Evolutionary conservation across 1,140 invertebrate genomes (phyloP).

Genomic region (Drosophila equinoxialis): DNA sequence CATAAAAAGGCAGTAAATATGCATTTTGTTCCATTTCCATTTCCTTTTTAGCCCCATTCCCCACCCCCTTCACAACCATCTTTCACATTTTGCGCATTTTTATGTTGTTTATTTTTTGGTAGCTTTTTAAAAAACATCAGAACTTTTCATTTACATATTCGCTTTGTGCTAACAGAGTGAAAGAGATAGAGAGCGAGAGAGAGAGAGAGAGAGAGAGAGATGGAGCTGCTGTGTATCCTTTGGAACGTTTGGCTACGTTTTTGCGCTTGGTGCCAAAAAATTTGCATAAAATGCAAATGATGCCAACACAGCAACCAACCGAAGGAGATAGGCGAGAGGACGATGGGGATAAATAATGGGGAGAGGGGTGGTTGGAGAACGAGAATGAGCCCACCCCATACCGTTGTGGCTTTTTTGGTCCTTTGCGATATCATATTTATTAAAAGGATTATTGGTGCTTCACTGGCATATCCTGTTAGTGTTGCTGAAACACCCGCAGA

Average conservation of each 20-base stretch:
- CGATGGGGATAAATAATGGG: not conserved
- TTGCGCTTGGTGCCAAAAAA: conserved; percentile 67
- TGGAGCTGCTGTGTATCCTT: conserved; percentile 66
- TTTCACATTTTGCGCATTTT: conserved; percentile 65
- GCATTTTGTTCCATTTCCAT: conserved; percentile 71
- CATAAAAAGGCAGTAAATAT: conserved; percentile 67
- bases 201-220: conserved; percentile 13
- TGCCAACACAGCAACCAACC: conserved; percentile 50
- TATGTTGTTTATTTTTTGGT: conserved; percentile 78
- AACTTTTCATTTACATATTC: conserved; percentile 79
- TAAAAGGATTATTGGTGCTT: conserved; percentile 83
- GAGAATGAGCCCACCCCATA: conserved; percentile 49
- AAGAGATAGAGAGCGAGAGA: conserved; percentile 23
- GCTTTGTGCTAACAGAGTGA: conserved; percentile 60
- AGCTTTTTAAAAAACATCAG: conserved; percentile 79
- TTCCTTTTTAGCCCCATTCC: conserved; percentile 35
- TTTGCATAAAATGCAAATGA: conserved; percentile 83
- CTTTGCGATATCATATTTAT: conserved; percentile 83
- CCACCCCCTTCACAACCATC: not conserved
- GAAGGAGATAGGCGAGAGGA: not conserved
- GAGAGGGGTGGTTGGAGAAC: conserved; percentile 3
- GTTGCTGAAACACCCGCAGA: conserved; percentile 42
- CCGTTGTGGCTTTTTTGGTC: conserved; percentile 76
- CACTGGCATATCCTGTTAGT: conserved; percentile 81
- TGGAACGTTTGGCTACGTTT: conserved; percentile 66